Evolutionary conservation across 2,797 vertebrate species (phyloP), one percentile per base, ranked within the genome.

Genomic region (Hoplostethus mediterraneus): DNA sequence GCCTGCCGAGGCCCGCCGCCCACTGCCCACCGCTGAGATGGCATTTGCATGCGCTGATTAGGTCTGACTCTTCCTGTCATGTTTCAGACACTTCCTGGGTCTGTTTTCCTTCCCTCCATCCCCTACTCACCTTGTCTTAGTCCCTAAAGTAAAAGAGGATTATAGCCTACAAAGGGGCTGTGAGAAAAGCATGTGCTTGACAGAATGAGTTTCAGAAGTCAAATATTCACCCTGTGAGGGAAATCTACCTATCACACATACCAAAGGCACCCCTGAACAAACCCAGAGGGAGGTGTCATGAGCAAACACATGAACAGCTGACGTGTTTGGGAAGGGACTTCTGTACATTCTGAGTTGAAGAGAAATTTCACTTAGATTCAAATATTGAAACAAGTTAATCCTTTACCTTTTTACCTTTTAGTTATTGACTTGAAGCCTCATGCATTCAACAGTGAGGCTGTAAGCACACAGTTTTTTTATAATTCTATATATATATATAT

Each of bases 41-140:
- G 56, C 76, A 83, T 90, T 89, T 87, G 80, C 85, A 86, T 87
- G 76, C 68, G 7, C 48, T 65, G 76, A 90, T 89, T 68, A 82
- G 59, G 70, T 74, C 67, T 54, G 70, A 85, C 67, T 79, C 65
- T 61, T 79, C 59, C 81, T 61, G 69, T 77, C 69, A 30, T 57
- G 66, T 81, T 63, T 63, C 65, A 68, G 52, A 79, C 30, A 77
- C 75, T 77, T 82, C 65, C 45, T 6, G 5, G 57, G 28, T 72
- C 52, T 77, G 79, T 73, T 77, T 77, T 67, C 60, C 68, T 45
- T 62, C 62, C 55, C 45, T 21, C 59, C 55, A 47, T n/a, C 54
- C 55, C 66, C 53, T 74, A 56, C 63, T 63, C 62, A 1, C 69
- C 44, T 63, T 30, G 33, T 21, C 44, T 31, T 13, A 14, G 54